Evolutionary conservation across 2,797 vertebrate genomes (phyloP).

Genomic region (Brachyrhaphis roseni): DNA sequence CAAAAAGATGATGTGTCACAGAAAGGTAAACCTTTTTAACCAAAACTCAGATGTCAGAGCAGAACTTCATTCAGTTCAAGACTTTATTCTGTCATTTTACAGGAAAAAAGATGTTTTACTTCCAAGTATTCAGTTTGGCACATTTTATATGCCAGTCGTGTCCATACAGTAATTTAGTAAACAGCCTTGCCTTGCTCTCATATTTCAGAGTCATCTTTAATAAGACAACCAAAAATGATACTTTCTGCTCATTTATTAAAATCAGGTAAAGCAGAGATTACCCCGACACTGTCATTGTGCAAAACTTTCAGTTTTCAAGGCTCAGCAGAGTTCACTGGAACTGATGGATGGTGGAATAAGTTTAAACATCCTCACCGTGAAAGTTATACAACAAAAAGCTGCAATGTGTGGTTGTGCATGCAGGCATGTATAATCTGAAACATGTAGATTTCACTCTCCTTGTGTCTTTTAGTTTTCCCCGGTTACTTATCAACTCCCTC

Average conservation of each 20-base stretch:
- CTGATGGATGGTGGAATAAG: not conserved
- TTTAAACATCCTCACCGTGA: not conserved
- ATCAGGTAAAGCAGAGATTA: not conserved
- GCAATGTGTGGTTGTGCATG: not conserved
- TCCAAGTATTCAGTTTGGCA: not conserved
- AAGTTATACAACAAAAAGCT: not conserved
- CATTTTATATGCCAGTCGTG: not conserved
- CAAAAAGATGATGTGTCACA: too few species aligned
- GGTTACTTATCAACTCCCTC: not conserved
- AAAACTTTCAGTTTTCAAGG: not conserved
- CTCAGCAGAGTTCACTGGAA: not conserved
- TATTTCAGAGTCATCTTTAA: not conserved
- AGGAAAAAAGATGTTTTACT: not conserved
- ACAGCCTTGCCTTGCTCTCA: not conserved
- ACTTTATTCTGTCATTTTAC: not conserved
- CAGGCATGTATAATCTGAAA: not conserved
- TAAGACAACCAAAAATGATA: not conserved
- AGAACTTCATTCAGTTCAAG: not conserved
- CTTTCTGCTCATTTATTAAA: not conserved
- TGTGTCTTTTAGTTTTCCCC: not conserved
- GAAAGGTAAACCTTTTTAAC: not conserved
- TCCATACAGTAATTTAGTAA: not conserved
- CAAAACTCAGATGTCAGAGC: not conserved
- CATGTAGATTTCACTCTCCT: not conserved
- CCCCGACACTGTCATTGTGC: not conserved